phyloP scores from a whole-genome alignment of 2,113 vertebrate genomes.

The Lamprologus speciosus region DNA sequence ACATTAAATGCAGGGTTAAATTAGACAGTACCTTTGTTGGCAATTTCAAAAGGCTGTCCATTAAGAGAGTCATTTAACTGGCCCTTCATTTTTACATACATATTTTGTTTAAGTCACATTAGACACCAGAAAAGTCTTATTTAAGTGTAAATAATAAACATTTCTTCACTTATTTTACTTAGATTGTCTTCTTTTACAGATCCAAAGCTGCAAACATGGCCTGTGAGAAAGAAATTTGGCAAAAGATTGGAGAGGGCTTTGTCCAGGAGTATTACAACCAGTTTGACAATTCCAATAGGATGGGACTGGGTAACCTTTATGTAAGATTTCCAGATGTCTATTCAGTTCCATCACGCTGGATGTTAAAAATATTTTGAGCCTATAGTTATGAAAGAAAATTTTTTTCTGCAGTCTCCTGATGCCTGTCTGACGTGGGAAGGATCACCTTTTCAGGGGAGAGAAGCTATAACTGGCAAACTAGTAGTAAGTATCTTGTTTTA shows the following conservation, averaged over 20 bases:
- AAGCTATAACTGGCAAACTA: slow-evolving; percentile 60
- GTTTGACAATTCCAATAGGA: slow-evolving; percentile 60
- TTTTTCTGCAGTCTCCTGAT: slow-evolving; percentile 6
- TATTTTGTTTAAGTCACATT: neutral
- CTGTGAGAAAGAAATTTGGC: slow-evolving; percentile 63
- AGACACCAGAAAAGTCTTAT: neutral
- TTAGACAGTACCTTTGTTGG: neutral
- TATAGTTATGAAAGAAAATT: neutral
- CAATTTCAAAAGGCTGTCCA: neutral
- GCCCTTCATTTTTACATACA: neutral
- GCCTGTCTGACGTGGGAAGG: slow-evolving; percentile 74
- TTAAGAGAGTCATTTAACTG: neutral
- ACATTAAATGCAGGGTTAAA: neutral
- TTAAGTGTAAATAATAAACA: neutral
- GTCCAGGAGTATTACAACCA: slow-evolving; percentile 66
- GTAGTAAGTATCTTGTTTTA: slow-evolving; percentile 37
- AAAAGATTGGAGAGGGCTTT: slow-evolving; percentile 67
- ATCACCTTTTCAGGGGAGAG: slow-evolving; percentile 62
- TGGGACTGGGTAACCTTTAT: slow-evolving; percentile 64
- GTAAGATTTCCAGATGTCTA: slow-evolving; percentile 27
- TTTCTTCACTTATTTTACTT: neutral
- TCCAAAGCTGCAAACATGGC: slow-evolving; percentile 49
- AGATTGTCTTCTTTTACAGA: neutral
- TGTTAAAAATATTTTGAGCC: neutral
- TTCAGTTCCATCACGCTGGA: neutral